These are phyloP conservation scores for Botrylloides violaceus DNA, from an alignment of 23 tunicate species.

Conservation along the genomic window DNA sequence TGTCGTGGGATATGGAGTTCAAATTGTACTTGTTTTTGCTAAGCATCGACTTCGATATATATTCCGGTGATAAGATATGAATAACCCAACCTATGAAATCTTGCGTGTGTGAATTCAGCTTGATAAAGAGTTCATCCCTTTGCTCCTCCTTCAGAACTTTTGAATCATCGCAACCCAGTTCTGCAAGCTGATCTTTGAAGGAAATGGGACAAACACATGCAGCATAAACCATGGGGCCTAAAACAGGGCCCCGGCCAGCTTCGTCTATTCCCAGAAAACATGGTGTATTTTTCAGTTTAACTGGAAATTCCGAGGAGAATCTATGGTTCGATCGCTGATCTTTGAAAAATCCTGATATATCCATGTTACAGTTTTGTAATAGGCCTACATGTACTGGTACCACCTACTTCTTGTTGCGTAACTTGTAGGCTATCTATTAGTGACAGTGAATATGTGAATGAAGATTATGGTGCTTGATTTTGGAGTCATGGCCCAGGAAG, in stretches of 20 bases:
- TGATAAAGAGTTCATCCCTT: constrained; percentile 49
- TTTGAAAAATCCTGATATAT: constrained; percentile 25
- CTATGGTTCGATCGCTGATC: constrained; percentile 44
- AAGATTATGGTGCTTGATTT: no score
- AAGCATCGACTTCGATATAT: constrained; percentile 75
- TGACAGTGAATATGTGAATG: neutral
- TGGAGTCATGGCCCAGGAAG: no score
- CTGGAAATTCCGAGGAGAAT: constrained; percentile 37
- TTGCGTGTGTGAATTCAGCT: constrained; percentile 30
- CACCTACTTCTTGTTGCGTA: neutral
- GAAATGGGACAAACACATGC: constrained; percentile 75
- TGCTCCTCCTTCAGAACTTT: constrained; percentile 77
- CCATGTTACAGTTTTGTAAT: constrained; percentile 22
- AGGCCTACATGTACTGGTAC: neutral
- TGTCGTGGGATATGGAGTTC: constrained; percentile 89
- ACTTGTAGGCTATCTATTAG: neutral
- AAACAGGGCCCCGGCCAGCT: constrained; percentile 97
- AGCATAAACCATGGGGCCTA: constrained; percentile 95
- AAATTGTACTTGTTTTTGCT: constrained; percentile 85
- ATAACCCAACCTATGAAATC: constrained; percentile 83
- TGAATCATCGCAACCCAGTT: constrained; percentile 89
- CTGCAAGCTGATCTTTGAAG: constrained; percentile 38
- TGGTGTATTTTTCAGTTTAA: constrained; percentile 31
- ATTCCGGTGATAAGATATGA: constrained; percentile 59
- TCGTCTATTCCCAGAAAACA: constrained; percentile 95